Evolutionary conservation across 2,113 vertebrate genomes (phyloP), one percentile per base, ranked within the genome.

Genomic region (Athene noctua): DNA sequence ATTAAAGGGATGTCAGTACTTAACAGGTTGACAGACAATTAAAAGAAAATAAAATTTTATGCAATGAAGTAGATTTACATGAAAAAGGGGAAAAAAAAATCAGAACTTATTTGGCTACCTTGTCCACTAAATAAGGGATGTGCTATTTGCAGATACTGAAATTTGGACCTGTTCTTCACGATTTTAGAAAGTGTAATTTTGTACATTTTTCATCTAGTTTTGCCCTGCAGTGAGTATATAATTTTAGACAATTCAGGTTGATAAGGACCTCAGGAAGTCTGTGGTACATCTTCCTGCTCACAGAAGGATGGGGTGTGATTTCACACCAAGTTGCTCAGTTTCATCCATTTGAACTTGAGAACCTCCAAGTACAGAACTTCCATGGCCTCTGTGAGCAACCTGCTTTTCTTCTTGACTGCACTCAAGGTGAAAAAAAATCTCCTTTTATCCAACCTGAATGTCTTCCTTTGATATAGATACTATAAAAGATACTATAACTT

Each of bases 321-420:
- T 67, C 44, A 46, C 23, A 68, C 2, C 2, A 40, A 2, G 4
- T 36, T 70, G 5, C 15, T 63, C 5, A 67, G 13, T 14, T 88
- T 91, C n/a, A 44, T n/a, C 4, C 6, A 9, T 5, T 3, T 73
- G 34, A 13, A 8, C 26, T 88, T 61, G 22, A 55, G 74, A 86
- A 70, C 5, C 3, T 84, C 3, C 6, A 21, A 19, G 30, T 36
- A 38, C 5, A 5, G 4, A 70, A 0, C 8, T 17, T 57, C 30
- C 10, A 47, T 5, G 2, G 20, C 9, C 4, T 38, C 9, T 52
- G 4, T 26, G 5, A 1, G 38, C 10, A 70, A 57, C 3, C 3
- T 32, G 2, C 3, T 27, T 59, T 74, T 78, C 26, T 65, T 2
- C 8, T 40, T 73, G 10, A 32, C 17, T n/a, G 13, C 5, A 5